Conservation (phyloP, 2,797 vertebrate genomes). For the Oryzias sinensis region DNA sequence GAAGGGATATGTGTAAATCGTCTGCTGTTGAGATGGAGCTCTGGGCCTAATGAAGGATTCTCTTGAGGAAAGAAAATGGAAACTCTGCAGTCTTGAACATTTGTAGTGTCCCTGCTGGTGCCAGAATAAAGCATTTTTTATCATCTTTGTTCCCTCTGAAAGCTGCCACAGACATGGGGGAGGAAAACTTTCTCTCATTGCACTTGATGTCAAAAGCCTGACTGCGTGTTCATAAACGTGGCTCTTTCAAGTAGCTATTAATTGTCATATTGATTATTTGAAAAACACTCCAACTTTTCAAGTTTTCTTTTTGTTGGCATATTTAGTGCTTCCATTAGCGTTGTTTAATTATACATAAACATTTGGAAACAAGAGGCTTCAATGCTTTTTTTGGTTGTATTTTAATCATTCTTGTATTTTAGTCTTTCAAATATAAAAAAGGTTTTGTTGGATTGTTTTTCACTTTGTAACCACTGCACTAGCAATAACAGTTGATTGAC, state of each 20-base stretch:
- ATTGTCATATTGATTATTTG: conserved; percentile 1
- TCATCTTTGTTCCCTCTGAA: conserved; percentile 41
- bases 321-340: no score
- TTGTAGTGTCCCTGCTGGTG: conserved; percentile 48
- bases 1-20: conserved; percentile 63
- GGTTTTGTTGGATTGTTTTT: no score
- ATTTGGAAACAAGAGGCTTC: no score
- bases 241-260: conserved; percentile 25
- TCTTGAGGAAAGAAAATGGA: conserved; percentile 54
- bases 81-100: conserved; percentile 49
- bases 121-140: conserved; percentile 44
- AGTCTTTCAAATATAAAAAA: no score
- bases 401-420: no score
- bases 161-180: conserved; percentile 32
- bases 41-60: conserved; percentile 67
- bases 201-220: conserved; percentile 24
- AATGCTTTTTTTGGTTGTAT: no score
- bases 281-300: conserved; percentile 7
- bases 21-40: conserved; percentile 62
- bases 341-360: no score
- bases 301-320: not conserved
- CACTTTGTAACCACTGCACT: no score
- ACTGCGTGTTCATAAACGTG: conserved; percentile 45
- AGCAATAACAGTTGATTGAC: no score
- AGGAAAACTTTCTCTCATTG: conserved; percentile 38